Conservation (phyloP, 2,113 vertebrate genomes). For the Talpa occidentalis region DNA sequence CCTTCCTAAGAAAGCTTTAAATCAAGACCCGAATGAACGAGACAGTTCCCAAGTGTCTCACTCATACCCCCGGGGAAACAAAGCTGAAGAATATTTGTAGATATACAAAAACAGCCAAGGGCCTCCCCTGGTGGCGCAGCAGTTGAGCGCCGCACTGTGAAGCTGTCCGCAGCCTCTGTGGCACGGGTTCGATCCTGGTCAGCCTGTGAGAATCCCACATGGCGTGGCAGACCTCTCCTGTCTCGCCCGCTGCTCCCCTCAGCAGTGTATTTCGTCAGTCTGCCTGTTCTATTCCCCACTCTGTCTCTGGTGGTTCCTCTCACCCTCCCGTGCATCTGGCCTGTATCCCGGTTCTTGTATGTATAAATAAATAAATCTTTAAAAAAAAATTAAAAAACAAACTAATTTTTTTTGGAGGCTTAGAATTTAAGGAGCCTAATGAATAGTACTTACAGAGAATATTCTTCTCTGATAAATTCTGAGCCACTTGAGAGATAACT, state of each 20-base stretch:
- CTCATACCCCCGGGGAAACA: background rate
- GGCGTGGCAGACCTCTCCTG: too few species aligned
- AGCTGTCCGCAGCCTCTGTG: too few species aligned
- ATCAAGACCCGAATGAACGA: background rate
- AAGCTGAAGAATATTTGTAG: background rate
- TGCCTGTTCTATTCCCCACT: too few species aligned
- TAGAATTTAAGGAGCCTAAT: background rate
- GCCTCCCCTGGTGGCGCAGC: too few species aligned
- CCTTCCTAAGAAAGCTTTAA: background rate
- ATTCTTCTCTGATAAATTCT: slow-evolving; percentile 2
- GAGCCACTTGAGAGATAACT: background rate
- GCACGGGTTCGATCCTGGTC: too few species aligned
- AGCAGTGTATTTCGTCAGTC: too few species aligned
- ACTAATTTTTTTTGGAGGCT: background rate
- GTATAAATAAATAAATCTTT: too few species aligned
- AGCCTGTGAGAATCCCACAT: too few species aligned
- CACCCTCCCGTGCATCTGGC: too few species aligned
- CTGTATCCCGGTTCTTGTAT: too few species aligned
- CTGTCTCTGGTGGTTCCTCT: too few species aligned
- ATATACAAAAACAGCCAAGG: background rate
- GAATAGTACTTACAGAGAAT: background rate
- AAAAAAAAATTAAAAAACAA: background rate
- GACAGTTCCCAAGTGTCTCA: background rate
- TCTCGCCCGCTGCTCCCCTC: background rate
- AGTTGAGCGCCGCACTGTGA: too few species aligned